Percentiles rank a stretch among this genome's conserved stretches.
Conservation (phyloP, 2,888 invertebrate genomes). For the Dolichopus griseipennis region DNA sequence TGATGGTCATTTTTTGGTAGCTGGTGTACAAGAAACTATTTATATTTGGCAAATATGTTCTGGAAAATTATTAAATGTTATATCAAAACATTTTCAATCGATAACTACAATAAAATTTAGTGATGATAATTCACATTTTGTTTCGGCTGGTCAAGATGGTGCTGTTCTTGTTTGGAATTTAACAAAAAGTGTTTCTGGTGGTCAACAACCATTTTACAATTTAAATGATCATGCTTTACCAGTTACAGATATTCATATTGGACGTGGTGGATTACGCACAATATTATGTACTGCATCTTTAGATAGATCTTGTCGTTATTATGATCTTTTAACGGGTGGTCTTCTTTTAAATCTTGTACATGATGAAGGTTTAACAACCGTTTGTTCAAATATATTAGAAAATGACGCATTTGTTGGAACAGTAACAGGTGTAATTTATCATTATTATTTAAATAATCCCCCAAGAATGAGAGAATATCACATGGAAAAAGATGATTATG, state of each 20-base stretch:
- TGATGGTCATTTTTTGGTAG: slow-evolving; percentile 62
- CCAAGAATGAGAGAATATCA: slow-evolving; percentile 60
- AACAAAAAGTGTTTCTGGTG: slow-evolving; percentile 38
- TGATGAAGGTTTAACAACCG: slow-evolving; percentile 57
- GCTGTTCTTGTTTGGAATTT: slow-evolving; percentile 73
- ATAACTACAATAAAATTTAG: slow-evolving; percentile 67
- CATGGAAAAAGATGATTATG: slow-evolving; percentile 47
- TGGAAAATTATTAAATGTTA: slow-evolving; percentile 64
- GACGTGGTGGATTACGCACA: slow-evolving; percentile 59
- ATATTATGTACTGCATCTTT: slow-evolving; percentile 67
- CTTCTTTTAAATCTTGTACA: slow-evolving; percentile 66
- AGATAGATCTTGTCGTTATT: slow-evolving; percentile 76
- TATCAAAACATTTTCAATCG: slow-evolving; percentile 73
- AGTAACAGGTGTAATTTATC: slow-evolving; percentile 59
- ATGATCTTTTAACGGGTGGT: slow-evolving; percentile 61
- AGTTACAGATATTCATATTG: slow-evolving; percentile 68
- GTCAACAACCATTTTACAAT: slow-evolving; percentile 51
- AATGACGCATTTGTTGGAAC: slow-evolving; percentile 66
- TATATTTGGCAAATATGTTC: slow-evolving; percentile 77
- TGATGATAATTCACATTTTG: slow-evolving; percentile 65
- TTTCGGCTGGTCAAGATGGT: slow-evolving; percentile 76
- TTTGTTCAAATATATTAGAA: slow-evolving; percentile 62
- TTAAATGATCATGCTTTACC: slow-evolving; percentile 74
- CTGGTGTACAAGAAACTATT: slow-evolving; percentile 70
- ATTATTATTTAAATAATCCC: slow-evolving; percentile 57